Evolutionary conservation across 37 sponge, comb jelly and placozoan species (phyloP).

Genomic region (Dysidea cf. avara): DNA sequence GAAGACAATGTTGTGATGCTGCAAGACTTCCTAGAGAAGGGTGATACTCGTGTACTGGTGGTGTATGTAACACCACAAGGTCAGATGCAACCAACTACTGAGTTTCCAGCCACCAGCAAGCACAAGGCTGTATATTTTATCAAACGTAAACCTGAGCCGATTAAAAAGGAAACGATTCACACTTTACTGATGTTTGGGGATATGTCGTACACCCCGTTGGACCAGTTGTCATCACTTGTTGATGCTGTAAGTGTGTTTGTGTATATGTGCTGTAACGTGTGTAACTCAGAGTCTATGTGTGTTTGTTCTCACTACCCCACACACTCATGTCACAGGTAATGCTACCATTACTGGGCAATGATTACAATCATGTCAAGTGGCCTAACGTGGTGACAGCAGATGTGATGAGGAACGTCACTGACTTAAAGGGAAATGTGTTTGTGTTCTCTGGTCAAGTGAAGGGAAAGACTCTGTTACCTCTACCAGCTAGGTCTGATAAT

Average conservation of each 20-base stretch:
- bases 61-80: constrained; percentile 61
- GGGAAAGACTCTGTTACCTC: constrained; percentile 92
- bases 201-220: constrained; percentile 88
- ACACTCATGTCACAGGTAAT: constrained; percentile 80
- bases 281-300: too few relatives aligned
- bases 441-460: constrained; percentile 95
- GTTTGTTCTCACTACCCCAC: too few relatives aligned
- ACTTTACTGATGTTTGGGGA: constrained; percentile 80
- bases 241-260: constrained; percentile 69
- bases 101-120: constrained; percentile 78
- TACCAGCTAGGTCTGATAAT: constrained; percentile 79
- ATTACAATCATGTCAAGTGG: constrained; percentile 81
- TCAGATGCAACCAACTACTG: constrained; percentile 46
- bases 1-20: constrained; percentile 74
- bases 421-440: constrained; percentile 88
- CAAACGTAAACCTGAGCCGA: constrained; percentile 68
- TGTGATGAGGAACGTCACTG: constrained; percentile 80
- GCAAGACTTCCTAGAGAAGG: constrained; percentile 82
- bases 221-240: constrained; percentile 90
- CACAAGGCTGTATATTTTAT: constrained; percentile 91
- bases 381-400: constrained; percentile 91
- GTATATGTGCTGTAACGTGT: too few relatives aligned
- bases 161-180: constrained; percentile 68
- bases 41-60: constrained; percentile 65
- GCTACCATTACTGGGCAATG: constrained; percentile 78